Conservation (phyloP, 2,113 vertebrate species). For the Microcebus griseorufus region DNA sequence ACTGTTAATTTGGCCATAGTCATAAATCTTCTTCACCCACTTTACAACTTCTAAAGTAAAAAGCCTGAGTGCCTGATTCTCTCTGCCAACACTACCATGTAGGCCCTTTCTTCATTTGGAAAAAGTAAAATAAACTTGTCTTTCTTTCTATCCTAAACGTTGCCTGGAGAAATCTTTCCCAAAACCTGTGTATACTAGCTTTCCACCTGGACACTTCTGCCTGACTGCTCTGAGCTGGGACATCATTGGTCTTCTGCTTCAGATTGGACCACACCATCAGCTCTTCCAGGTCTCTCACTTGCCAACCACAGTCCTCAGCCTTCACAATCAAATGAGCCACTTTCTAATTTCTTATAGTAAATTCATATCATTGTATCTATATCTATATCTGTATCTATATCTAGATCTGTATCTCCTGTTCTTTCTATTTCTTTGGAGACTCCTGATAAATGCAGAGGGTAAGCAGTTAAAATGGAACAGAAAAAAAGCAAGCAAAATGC, state of each 20-base stretch:
- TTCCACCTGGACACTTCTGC: background rate
- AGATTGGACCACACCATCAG: background rate
- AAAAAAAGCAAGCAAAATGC: background rate
- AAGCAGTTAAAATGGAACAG: background rate
- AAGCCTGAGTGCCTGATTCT: too few species aligned
- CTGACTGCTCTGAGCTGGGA: background rate
- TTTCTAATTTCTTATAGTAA: background rate
- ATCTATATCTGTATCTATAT: background rate
- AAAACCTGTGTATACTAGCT: too few species aligned
- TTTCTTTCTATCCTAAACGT: too few species aligned
- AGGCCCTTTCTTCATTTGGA: too few species aligned
- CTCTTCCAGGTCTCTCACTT: background rate
- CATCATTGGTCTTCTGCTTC: background rate
- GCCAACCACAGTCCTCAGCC: background rate
- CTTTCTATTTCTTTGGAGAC: background rate
- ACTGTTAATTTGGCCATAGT: too few species aligned
- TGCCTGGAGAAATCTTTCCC: too few species aligned
- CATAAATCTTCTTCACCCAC: too few species aligned
- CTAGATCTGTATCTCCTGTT: background rate
- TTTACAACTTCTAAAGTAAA: too few species aligned
- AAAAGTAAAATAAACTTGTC: too few species aligned
- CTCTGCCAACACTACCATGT: too few species aligned
- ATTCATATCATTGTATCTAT: background rate
- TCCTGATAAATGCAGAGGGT: background rate
- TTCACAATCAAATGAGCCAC: background rate